These are phyloP conservation scores for Ptychadena robeensis DNA, from an alignment of 2,797 vertebrate genomes.

Conservation along the genomic window DNA sequence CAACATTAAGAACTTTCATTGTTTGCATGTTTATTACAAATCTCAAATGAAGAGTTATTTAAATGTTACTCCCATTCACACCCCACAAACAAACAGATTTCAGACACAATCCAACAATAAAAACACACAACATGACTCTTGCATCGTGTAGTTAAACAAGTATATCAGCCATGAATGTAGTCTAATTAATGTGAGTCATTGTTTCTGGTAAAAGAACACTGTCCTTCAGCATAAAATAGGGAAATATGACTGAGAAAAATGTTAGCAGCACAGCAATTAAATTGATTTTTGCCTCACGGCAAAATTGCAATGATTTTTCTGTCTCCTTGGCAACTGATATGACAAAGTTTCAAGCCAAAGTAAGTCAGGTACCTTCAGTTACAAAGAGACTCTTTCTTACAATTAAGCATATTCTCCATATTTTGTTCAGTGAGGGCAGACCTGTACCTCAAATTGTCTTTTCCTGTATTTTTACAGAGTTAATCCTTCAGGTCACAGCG, in stretches of 20 bases:
- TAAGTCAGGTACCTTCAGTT: conserved; percentile 25
- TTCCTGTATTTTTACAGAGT: too few species aligned
- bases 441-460: background rate
- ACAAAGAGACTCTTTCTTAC: background rate
- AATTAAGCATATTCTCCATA: background rate
- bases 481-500: too few species aligned
- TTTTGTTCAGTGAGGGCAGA: background rate
- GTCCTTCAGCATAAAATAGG: conserved; percentile 64
- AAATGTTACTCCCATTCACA: conserved; percentile 23
- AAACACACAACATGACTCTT: conserved; percentile 51
- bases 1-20: background rate
- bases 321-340: conserved; percentile 50
- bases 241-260: conserved; percentile 64
- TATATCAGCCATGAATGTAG: conserved; percentile 63
- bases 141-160: conserved; percentile 62
- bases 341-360: conserved; percentile 25
- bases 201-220: conserved; percentile 63
- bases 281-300: conserved; percentile 70
- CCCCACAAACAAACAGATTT: conserved; percentile 17
- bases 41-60: conserved; percentile 8
- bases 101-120: conserved; percentile 15
- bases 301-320: conserved; percentile 65
- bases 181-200: conserved; percentile 72
- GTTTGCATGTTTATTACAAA: background rate
- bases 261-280: conserved; percentile 73